These are phyloP conservation scores for Calidris pygmaea DNA, from an alignment of 2,113 vertebrate species.

Conservation along the genomic window DNA sequence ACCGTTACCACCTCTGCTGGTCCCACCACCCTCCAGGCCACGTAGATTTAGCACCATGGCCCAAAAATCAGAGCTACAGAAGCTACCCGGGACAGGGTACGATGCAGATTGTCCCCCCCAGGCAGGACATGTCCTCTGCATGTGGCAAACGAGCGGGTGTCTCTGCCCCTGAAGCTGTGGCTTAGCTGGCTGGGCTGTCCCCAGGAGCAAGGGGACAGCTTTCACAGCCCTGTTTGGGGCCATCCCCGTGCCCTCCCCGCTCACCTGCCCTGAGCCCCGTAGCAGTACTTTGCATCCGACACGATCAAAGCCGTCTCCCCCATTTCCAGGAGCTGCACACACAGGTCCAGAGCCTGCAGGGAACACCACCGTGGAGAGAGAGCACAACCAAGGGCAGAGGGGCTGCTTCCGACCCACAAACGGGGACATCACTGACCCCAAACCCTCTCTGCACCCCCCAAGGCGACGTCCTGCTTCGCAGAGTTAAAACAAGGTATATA, in stretches of 20 bases:
- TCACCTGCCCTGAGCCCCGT: constrained; percentile 88
- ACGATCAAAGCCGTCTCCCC: constrained; percentile 84
- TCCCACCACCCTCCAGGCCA: not conserved
- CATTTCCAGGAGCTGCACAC: constrained; percentile 88
- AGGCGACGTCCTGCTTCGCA: rapidly evolving
- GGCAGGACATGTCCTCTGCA: rapidly evolving
- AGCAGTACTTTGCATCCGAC: constrained; percentile 89
- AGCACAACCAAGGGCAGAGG: rapidly evolving
- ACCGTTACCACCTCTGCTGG: rapidly evolving
- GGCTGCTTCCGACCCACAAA: rapidly evolving
- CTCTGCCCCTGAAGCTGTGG: not conserved
- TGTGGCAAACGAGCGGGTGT: rapidly evolving
- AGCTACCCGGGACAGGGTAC: rapidly evolving
- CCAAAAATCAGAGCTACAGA: not conserved
- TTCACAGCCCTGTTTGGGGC: not conserved
- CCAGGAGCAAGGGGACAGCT: not conserved
- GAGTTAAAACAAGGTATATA: not conserved
- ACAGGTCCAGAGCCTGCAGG: constrained; percentile 88
- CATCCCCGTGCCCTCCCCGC: rapidly evolving
- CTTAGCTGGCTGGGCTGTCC: not conserved
- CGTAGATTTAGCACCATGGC: rapidly evolving
- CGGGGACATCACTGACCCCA: rapidly evolving
- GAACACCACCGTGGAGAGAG: rapidly evolving
- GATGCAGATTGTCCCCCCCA: rapidly evolving
- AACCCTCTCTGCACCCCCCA: rapidly evolving